Evolutionary conservation across 2,113 vertebrate genomes (phyloP).

Genomic region (Passerina amoena): DNA sequence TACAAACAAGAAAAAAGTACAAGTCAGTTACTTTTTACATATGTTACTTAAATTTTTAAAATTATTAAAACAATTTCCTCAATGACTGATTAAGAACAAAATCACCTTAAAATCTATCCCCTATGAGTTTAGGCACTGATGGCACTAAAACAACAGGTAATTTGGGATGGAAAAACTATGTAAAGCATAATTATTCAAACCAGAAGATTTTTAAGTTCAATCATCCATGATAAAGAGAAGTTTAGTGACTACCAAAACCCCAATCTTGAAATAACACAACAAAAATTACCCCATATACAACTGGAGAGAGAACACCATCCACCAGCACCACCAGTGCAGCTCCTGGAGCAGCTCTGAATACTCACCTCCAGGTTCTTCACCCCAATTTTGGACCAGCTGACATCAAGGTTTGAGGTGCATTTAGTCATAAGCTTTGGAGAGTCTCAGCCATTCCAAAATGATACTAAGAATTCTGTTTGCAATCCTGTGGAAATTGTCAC

Average conservation of each 20-base stretch:
- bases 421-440: background rate
- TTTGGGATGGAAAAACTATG: background rate
- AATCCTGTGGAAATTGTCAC: background rate
- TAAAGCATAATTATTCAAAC: background rate
- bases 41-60: background rate
- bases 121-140: background rate
- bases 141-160: background rate
- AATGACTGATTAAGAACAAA: background rate
- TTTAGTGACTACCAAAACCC: background rate
- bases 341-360: background rate
- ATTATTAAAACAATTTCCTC: background rate
- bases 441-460: background rate
- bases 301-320: background rate
- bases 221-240: background rate
- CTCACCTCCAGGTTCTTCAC: background rate
- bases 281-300: background rate
- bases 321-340: background rate
- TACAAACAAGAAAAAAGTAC: background rate
- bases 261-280: background rate
- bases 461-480: background rate
- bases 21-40: background rate
- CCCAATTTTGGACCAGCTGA: accelerated
- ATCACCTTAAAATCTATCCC: background rate
- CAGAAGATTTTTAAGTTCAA: background rate
- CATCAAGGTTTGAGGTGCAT: background rate